Evolutionary conservation across 2,113 vertebrate genomes (phyloP).

Genomic region (Carassius auratus): DNA sequence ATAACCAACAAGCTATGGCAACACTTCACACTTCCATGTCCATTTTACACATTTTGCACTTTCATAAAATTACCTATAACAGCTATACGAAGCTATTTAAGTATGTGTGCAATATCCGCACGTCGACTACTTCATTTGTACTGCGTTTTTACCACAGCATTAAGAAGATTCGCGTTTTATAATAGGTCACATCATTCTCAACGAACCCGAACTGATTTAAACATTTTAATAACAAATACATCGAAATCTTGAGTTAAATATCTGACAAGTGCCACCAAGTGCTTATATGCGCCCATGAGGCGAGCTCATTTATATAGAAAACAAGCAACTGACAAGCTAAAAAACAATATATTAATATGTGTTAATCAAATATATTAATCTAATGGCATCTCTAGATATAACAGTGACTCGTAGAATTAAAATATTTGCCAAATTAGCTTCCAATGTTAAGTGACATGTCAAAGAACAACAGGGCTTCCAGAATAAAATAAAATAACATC

Average conservation of each 20-base stretch:
- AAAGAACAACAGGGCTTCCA: not conserved
- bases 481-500: not conserved
- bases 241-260: not conserved
- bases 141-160: not conserved
- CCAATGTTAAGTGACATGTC: conserved; percentile 5
- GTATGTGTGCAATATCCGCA: not conserved
- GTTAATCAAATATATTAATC: not conserved
- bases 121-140: not conserved
- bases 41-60: not conserved
- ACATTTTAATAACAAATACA: not conserved
- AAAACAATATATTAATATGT: not conserved
- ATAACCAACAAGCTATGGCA: conserved; percentile 7
- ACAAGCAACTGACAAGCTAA: not conserved
- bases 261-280: not conserved
- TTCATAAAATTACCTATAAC: not conserved
- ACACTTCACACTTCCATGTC: not conserved
- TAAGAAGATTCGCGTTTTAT: not conserved
- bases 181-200: not conserved
- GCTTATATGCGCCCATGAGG: not conserved
- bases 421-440: not conserved
- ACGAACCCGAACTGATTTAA: not conserved
- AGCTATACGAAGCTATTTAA: not conserved
- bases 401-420: not conserved
- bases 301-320: not conserved
- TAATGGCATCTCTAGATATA: not conserved